These are phyloP conservation scores for Oplegnathus fasciatus DNA, from an alignment of 2,113 vertebrate species.

Conservation along the genomic window DNA sequence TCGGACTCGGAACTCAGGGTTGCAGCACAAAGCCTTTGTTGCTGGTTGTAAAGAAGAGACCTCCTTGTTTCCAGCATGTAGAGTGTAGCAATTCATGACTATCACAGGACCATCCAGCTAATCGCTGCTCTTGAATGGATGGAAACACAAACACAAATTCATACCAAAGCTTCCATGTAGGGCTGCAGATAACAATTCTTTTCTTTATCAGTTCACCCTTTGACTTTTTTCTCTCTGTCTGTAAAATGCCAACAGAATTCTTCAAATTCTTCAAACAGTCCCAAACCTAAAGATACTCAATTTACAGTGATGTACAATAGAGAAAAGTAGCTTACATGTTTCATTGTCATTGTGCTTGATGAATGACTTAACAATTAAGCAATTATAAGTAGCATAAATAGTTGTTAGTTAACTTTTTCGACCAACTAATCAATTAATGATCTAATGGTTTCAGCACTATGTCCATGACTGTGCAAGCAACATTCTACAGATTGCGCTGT, in stretches of 20 bases:
- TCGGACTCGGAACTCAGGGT: constrained; percentile 33
- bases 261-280: no score
- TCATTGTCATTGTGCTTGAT: not conserved
- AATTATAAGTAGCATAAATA: not conserved
- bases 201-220: not conserved
- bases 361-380: not conserved
- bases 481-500: not conserved
- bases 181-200: not conserved
- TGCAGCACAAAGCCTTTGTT: constrained; percentile 48
- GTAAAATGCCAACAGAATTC: not conserved
- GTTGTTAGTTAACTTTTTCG: not conserved
- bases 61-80: constrained; percentile 31
- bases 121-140: constrained; percentile 1
- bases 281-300: not conserved
- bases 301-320: not conserved
- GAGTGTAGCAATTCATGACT: constrained; percentile 10
- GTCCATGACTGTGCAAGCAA: not conserved
- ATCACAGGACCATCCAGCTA: constrained; percentile 19
- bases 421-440: not conserved
- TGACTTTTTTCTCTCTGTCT: not conserved
- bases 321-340: not conserved
- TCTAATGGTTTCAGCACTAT: not conserved
- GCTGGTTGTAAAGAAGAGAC: constrained; percentile 35
- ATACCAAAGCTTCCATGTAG: not conserved
- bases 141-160: constrained; percentile 21